Evolutionary conservation across 2,797 vertebrate species (phyloP).

Genomic region (Gymnothorax reevesii): DNA sequence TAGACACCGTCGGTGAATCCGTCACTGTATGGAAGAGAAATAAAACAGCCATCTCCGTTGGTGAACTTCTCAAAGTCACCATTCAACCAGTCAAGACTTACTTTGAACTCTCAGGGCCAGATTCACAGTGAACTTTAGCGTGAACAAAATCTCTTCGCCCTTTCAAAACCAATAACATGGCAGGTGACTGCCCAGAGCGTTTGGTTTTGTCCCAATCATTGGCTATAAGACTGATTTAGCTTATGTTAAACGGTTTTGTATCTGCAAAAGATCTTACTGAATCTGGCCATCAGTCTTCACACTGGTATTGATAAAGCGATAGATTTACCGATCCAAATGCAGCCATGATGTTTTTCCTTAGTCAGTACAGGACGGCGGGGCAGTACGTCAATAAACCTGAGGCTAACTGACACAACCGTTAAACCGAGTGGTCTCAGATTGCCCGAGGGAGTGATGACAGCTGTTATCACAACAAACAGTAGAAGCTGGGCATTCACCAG

Average conservation of each 20-base stretch:
- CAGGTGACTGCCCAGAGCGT: too few relatives aligned
- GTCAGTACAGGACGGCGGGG: not conserved
- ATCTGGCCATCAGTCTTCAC: not conserved
- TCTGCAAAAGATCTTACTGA: too few relatives aligned
- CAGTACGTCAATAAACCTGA: not conserved
- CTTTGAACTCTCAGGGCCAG: not conserved
- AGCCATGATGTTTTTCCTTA: not conserved
- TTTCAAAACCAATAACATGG: too few relatives aligned
- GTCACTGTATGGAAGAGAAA: not conserved
- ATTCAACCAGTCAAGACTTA: not conserved
- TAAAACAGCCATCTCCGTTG: not conserved
- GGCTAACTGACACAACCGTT: not conserved
- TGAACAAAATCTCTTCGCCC: too few relatives aligned
- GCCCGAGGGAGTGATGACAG: not conserved
- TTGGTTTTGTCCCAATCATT: too few relatives aligned
- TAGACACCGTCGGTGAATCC: not conserved
- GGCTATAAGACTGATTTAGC: too few relatives aligned
- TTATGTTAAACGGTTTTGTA: too few relatives aligned
- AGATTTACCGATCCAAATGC: not conserved
- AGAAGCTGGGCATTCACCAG: not conserved
- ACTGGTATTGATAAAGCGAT: not conserved
- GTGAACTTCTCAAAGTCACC: not conserved
- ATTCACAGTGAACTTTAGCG: too few relatives aligned
- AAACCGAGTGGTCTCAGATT: not conserved
- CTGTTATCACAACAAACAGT: not conserved